Base-by-base conservation (phyloP, 2,113 vertebrate genomes). In the Rhea americana region DNA sequence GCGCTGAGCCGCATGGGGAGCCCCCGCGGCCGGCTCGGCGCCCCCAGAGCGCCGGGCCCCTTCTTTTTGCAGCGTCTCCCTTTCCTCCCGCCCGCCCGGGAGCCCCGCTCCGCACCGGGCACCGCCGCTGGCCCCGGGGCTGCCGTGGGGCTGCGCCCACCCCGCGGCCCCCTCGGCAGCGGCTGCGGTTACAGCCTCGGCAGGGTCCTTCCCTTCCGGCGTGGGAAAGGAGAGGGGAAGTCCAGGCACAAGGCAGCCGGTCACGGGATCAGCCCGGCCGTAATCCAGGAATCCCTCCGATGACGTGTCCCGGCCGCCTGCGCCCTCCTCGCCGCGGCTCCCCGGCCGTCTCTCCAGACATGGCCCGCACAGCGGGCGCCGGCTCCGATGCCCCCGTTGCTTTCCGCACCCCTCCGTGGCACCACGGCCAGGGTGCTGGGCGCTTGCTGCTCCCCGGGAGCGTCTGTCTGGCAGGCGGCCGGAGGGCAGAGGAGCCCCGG, bases 121-220 rank as follows among this genome's bases (percentile, higher is more conserved):
- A 5, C 5, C 15, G 14, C 55, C 55, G 16, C 7, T 30, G 28
- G 28, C 28, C 55, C 55, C 5, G 45, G 45, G 45, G 45, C 9
- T 19, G 9, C 13, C 28, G 8, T 48, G 32, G 2, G 1, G 21
- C 51, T 65, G 32, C 24, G 48, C 28, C 22, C 2, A 1, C n/a
- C 55, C 56, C 10, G 6, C 18, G 2, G 1, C 13, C 32, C 4
- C 4, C 82, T 26, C 32, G 26, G 21, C 43, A 72, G 70, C 22
- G 73, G 45, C 41, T 1, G 1, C 0, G 0, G 35, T 9, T 65
- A 87, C 75, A 17, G 77, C 77, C 66, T 47, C 72, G 30, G 51
- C 3, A 0, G 85, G 61, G 58, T 35, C 41, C 56, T 77, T 85
- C 41, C 79, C 53, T 13, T 0, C n/a, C 0, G 1, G 0, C 0